These are phyloP conservation scores for Hydropotes inermis DNA, from an alignment of 2,113 vertebrate genomes.

Conservation along the genomic window DNA sequence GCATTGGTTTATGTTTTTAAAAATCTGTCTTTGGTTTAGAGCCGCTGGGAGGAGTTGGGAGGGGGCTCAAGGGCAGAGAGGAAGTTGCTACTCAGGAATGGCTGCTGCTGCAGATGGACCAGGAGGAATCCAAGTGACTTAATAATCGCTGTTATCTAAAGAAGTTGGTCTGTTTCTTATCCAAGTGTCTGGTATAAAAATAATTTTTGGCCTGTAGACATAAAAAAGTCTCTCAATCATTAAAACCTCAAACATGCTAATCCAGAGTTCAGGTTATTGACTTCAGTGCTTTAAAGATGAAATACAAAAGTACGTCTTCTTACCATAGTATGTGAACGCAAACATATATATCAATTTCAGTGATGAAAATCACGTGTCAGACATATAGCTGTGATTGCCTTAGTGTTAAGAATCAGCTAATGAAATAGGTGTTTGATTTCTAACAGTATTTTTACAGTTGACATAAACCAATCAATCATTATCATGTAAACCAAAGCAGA, in stretches of 20 bases:
- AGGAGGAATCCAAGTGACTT: not conserved
- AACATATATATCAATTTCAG: not conserved
- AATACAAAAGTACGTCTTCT: not conserved
- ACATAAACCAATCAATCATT: not conserved
- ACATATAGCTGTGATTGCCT: not conserved
- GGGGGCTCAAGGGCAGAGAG: not conserved
- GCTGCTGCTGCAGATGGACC: not conserved
- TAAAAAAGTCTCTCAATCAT: slow-evolving; percentile 9
- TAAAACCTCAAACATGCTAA: slow-evolving; percentile 34
- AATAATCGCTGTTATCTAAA: not conserved
- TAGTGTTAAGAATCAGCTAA: not conserved
- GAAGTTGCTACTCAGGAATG: not conserved
- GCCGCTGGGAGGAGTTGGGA: not conserved
- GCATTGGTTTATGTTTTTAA: not conserved
- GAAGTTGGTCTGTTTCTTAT: slow-evolving; percentile 16
- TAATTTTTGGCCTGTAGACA: not conserved
- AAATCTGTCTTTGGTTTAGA: slow-evolving; percentile 71
- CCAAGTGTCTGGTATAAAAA: not conserved
- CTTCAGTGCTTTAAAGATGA: not conserved
- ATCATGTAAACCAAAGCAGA: not conserved
- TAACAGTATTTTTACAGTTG: not conserved
- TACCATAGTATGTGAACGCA: not conserved
- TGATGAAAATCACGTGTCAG: not conserved
- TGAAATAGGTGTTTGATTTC: not conserved
- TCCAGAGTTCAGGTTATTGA: not conserved